phyloP scores from a whole-genome alignment of 2,888 invertebrate species.

The Anticlea derivata region DNA sequence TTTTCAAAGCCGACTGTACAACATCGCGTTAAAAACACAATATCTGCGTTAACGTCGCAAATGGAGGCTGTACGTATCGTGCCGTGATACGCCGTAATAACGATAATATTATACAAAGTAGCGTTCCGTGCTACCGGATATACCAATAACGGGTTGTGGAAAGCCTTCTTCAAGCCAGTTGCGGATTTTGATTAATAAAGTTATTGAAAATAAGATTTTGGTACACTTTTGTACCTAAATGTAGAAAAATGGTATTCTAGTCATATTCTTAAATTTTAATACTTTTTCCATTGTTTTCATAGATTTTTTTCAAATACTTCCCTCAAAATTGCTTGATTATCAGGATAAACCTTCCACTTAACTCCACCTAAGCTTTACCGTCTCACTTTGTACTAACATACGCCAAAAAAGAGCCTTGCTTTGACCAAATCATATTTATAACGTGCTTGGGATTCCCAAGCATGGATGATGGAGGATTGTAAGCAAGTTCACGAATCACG shows the following conservation, averaged over 20 bases:
- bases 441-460: no score
- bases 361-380: no score
- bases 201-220: background rate
- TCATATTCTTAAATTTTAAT: no score
- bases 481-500: conserved; percentile 5
- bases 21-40: conserved; percentile 11
- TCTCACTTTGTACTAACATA: no score
- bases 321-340: no score
- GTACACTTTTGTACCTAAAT: no score
- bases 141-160: conserved; percentile 19
- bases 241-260: no score
- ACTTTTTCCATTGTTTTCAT: no score
- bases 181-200: conserved; percentile 3
- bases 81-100: conserved; percentile 10
- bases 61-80: conserved; percentile 2
- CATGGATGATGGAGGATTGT: background rate
- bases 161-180: conserved; percentile 10
- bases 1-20: background rate
- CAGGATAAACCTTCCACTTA: no score
- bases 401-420: no score
- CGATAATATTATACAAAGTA: conserved; percentile 22
- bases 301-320: no score
- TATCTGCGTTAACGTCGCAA: conserved; percentile 11
- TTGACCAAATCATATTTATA: no score
- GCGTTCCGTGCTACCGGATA: conserved; percentile 5